Evolutionary conservation across 2,888 invertebrate species (phyloP), one percentile per base, ranked within the genome.

Genomic region (Cheilosia soror): DNA sequence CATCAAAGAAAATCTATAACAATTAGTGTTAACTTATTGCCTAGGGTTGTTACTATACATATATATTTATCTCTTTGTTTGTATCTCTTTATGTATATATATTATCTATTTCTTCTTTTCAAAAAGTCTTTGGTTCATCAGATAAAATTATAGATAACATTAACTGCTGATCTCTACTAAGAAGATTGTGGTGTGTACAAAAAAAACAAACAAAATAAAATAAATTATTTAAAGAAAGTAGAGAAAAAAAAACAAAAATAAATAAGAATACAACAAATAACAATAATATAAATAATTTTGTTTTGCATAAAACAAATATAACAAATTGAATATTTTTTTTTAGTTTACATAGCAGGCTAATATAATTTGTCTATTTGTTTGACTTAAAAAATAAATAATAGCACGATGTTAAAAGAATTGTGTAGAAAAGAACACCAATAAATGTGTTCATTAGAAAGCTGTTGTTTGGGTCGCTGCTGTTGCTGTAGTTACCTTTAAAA

Each of bases 321-420:
- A 78, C 49, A 72, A 55, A 66, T 71, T 66, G 29, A 51, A 51
- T 40, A 87, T 88, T 66, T 76, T 53, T 40, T n/a, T 58, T 87
- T 63, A 66, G 47, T 55, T 66, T 68, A 63, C 55, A 73, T 68
- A 72, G 51, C 58, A 78, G 77, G 83, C 76, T 49, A 73, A 73
- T 72, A 77, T 87, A 69, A 66, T 87, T 40, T 33, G 88, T 89
- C 89, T 89, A 89, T 87, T 71, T 81, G 79, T 27, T 58, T 60
- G 69, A 27, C 68, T 65, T 78, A 63, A 71, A 62, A 71, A 85
- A 85, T 58, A 80, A 85, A 82, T 84, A 87, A 87, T 87, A 91
- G 93, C 88, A 94, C 93, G 91, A 88, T 87, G 82, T 83, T 81
- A 82, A 88, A 78, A 88, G 47, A 44, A 88, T 72, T 76, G 84